Evolutionary conservation across 2,888 invertebrate species (phyloP).

Genomic region (Thereva nobilitata): DNA sequence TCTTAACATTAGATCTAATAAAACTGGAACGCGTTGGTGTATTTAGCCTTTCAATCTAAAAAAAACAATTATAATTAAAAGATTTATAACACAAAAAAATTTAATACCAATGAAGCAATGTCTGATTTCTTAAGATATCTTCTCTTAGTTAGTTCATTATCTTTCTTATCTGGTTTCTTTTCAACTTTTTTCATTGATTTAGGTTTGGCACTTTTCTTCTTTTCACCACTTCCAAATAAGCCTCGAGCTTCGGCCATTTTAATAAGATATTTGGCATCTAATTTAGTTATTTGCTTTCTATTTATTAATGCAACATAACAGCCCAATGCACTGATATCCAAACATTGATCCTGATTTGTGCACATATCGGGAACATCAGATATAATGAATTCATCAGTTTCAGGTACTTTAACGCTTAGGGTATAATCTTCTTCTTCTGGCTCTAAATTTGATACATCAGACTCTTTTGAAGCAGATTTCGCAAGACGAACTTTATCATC

Average conservation of each 20-base stretch:
- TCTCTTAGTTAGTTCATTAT: conserved; percentile 6
- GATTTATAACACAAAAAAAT: background rate
- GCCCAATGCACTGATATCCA: conserved; percentile 59
- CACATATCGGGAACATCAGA: conserved; percentile 65
- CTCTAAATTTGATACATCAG: conserved; percentile 31
- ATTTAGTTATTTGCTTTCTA: conserved; percentile 68
- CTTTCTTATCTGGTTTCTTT: conserved; percentile 43
- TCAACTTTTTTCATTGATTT: conserved; percentile 53
- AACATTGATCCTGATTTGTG: conserved; percentile 60
- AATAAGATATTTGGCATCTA: conserved; percentile 83
- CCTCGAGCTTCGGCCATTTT: conserved; percentile 80
- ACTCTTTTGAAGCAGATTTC: conserved; percentile 26
- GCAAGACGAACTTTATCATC: conserved; percentile 33
- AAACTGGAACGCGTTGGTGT: conserved; percentile 52
- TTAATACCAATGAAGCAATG: conserved; percentile 42
- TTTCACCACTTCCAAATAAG: conserved; percentile 66
- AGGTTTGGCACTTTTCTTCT: conserved; percentile 55
- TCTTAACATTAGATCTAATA: conserved; percentile 50
- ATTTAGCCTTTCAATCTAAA: conserved; percentile 46
- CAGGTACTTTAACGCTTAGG: conserved; percentile 40
- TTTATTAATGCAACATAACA: conserved; percentile 66
- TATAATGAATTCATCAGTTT: conserved; percentile 65
- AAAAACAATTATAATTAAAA: conserved; percentile 19
- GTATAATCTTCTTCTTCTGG: conserved; percentile 25
- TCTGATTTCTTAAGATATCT: conserved; percentile 40